Evolutionary conservation across 2,113 vertebrate species (phyloP).

Genomic region (Nesogale talazaci): DNA sequence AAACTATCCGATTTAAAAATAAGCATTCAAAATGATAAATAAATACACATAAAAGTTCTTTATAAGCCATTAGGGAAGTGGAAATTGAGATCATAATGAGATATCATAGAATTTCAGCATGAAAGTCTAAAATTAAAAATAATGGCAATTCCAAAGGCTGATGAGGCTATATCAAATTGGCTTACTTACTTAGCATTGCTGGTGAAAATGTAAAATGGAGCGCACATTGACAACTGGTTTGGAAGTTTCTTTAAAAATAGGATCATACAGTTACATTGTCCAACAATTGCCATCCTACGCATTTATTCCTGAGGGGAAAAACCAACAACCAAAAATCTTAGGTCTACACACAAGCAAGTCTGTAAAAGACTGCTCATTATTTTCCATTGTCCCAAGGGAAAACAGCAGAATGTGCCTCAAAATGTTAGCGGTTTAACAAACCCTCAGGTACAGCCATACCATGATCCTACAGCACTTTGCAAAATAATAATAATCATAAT

Average conservation of each 20-base stretch:
- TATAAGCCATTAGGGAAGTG: neutral
- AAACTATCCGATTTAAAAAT: neutral
- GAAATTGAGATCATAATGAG: neutral
- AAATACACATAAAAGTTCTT: neutral
- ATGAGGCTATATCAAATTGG: neutral
- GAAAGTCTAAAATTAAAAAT: conserved; percentile 22
- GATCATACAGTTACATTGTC: conserved; percentile 4
- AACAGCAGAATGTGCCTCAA: neutral
- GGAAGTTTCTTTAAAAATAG: neutral
- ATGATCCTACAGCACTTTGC: neutral
- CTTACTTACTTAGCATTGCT: neutral
- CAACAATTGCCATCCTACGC: neutral
- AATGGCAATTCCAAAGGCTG: conserved; percentile 2
- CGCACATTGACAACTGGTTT: neutral
- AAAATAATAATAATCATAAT: too few relatives aligned
- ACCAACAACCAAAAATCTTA: neutral
- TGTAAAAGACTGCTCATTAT: neutral
- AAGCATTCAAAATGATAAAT: neutral
- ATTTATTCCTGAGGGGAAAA: neutral
- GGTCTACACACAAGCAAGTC: neutral
- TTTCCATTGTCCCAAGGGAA: neutral
- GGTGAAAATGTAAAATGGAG: conserved; percentile 42
- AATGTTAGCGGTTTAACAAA: neutral
- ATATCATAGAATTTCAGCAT: neutral
- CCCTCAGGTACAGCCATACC: neutral